A percentile compares a stretch with the other conserved stretches of the same genome.
Conservation (phyloP, 30 jellyfish, hydroid and myxozoan species). For the Aurelia sp. region DNA sequence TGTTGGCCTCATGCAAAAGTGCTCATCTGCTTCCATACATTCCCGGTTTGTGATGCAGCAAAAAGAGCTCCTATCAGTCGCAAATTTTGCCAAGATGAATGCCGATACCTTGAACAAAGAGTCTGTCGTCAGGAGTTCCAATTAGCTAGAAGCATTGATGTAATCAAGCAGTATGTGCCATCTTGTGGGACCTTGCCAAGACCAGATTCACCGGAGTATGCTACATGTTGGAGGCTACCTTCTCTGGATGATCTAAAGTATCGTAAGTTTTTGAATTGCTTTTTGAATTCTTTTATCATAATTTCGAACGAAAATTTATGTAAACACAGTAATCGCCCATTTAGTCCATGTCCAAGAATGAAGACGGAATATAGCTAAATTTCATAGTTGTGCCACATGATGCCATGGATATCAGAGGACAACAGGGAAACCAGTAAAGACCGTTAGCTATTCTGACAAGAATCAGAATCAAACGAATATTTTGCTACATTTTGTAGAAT, state of each 20-base stretch:
- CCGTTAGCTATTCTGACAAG: no score
- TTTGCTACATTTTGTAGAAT: no score
- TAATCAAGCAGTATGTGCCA: slow-evolving; percentile 67
- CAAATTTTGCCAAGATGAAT: slow-evolving; percentile 76
- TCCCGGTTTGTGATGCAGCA: slow-evolving; percentile 73
- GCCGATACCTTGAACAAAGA: slow-evolving; percentile 47
- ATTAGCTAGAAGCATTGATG: slow-evolving; percentile 49
- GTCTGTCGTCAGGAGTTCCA: slow-evolving; percentile 69
- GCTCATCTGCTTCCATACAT: slow-evolving; percentile 71
- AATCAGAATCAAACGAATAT: no score
- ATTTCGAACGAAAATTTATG: no score
- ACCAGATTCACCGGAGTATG: slow-evolving; percentile 47
- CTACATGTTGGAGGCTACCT: slow-evolving; percentile 56
- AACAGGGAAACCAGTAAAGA: no score
- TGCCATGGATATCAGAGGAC: no score
- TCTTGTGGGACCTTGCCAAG: slow-evolving; percentile 60
- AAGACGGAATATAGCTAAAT: no score
- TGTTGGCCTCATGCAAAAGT: slow-evolving; percentile 96
- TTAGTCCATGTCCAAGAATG: no score
- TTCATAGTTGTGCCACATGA: no score
- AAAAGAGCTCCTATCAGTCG: slow-evolving; percentile 17
- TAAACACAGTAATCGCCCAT: no score
- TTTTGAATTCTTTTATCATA: no score
- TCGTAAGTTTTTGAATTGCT: background rate
- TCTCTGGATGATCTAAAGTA: slow-evolving; percentile 6